Base-by-base conservation (phyloP, 2,888 invertebrate species). In the Deroplatys truncata region DNA sequence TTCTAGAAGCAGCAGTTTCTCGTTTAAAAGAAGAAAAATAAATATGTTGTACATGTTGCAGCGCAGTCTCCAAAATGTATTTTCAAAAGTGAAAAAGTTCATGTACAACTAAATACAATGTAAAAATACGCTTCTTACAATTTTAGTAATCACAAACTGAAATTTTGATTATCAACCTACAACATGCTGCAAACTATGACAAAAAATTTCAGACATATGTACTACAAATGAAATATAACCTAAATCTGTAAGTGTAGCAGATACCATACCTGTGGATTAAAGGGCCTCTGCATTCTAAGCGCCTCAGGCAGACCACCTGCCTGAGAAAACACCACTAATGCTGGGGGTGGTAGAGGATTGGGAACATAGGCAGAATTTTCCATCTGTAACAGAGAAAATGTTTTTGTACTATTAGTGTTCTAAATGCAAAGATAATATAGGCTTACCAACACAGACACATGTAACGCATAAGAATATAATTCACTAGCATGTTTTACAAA, bases 331-430 rank as follows among this genome's bases (percentile, higher is more conserved):
- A 96, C 96, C 93, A 96, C 96, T 93, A 96, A 94, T 93, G 96
- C 96, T 92, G 96, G 96, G 92, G 96, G 96, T 94, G 96, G 96
- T 93, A 96, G 94, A 94, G 96, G 96, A 93, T 96, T 96, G 92
- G 96, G 95, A 92, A 95, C 95, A 94, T 96, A 96, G 92, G 96
- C 95, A 93, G 96, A 96, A 94, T 96, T 96, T 94, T 96, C 96
- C 96, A 96, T 96, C 94, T 94, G 93, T 92, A 93, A 93, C 92
- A 93, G 20, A 72, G 56, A 72, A 25, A 25, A 25, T 20, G 20
- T 9, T 13, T 20, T 5, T 72, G 25, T 72, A 72, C 9, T 72
- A 72, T 72, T 43, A 13, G 20, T 72, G 56, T 72, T 72, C 56
- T 72, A 72, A 16, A 72, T 20, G 25, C 56, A 16, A 20, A 25